A percentile compares a stretch with the other conserved stretches of the same genome.
Conservation (phyloP, 2,113 vertebrate species). For the Caranx ignobilis region DNA sequence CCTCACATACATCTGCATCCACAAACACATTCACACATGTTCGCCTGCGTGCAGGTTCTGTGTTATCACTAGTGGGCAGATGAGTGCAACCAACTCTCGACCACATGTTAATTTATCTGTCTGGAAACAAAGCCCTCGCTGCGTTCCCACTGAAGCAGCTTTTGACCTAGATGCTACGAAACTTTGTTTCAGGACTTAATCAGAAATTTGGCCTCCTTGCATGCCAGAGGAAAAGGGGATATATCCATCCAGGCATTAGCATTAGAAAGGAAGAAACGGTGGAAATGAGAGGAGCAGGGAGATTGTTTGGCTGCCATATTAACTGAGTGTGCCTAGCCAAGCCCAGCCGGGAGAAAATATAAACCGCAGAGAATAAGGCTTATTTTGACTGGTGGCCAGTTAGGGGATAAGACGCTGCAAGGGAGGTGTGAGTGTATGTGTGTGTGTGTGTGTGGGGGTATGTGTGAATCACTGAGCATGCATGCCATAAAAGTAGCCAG, state of each 20-base stretch:
- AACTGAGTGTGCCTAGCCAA: slow-evolving; percentile 75
- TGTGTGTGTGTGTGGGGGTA: slow-evolving; percentile 18
- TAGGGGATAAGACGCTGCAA: slow-evolving; percentile 72
- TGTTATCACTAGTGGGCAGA: not conserved
- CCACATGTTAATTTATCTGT: slow-evolving; percentile 28
- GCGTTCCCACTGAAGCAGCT: slow-evolving; percentile 52
- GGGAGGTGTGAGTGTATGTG: slow-evolving; percentile 50
- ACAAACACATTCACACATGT: not conserved
- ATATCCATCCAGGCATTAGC: slow-evolving; percentile 81
- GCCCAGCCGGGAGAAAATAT: slow-evolving; percentile 77
- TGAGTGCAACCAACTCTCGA: slow-evolving; percentile 15
- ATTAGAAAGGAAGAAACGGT: slow-evolving; percentile 78
- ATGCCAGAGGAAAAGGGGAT: slow-evolving; percentile 71
- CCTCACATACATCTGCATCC: not conserved
- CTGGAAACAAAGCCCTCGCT: slow-evolving; percentile 47
- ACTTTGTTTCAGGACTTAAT: slow-evolving; percentile 79
- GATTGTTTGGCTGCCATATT: slow-evolving; percentile 82
- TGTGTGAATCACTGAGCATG: slow-evolving; percentile 60
- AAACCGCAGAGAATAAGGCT: slow-evolving; percentile 80
- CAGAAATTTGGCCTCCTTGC: slow-evolving; percentile 73
- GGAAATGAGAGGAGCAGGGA: slow-evolving; percentile 73
- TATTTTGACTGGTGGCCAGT: slow-evolving; percentile 82
- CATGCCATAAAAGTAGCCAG: slow-evolving; percentile 67
- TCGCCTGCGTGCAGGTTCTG: not conserved
- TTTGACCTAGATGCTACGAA: slow-evolving; percentile 78